A percentile compares a stretch with the other conserved stretches of the same genome.
Conservation (phyloP, 2,113 vertebrate genomes). For the Acinonyx jubatus region DNA sequence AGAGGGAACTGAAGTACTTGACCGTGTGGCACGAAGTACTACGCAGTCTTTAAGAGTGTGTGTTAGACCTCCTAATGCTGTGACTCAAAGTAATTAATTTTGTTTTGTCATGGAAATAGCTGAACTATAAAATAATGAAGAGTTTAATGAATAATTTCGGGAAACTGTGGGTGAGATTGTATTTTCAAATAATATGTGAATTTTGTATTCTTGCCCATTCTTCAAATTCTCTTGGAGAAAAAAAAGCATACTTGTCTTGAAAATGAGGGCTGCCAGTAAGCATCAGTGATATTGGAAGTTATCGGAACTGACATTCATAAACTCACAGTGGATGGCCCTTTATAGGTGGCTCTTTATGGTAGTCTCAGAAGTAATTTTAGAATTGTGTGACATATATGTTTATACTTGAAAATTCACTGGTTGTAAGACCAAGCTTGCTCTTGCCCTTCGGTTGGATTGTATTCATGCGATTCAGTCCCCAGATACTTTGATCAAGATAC, state of each 20-base stretch:
- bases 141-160: slow-evolving; percentile 35
- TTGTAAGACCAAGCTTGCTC: slow-evolving; percentile 32
- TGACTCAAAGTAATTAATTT: background rate
- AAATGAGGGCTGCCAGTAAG: background rate
- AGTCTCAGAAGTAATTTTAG: slow-evolving; percentile 40
- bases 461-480: background rate
- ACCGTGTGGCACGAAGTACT: background rate
- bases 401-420: slow-evolving; percentile 40
- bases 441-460: background rate
- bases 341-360: slow-evolving; percentile 35
- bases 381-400: background rate
- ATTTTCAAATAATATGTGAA: background rate
- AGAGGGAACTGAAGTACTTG: background rate
- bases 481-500: background rate
- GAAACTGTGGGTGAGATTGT: background rate
- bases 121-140: slow-evolving; percentile 15
- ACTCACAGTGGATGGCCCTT: background rate
- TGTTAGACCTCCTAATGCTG: background rate
- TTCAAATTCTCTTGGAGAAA: background rate
- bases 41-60: background rate
- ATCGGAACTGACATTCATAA: background rate
- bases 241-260: background rate
- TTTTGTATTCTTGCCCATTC: background rate
- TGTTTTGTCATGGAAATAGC: slow-evolving; percentile 16
- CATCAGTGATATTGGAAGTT: background rate